phyloP scores from a whole-genome alignment of 1,140 invertebrate species.

The Rhopalosiphum padi region DNA sequence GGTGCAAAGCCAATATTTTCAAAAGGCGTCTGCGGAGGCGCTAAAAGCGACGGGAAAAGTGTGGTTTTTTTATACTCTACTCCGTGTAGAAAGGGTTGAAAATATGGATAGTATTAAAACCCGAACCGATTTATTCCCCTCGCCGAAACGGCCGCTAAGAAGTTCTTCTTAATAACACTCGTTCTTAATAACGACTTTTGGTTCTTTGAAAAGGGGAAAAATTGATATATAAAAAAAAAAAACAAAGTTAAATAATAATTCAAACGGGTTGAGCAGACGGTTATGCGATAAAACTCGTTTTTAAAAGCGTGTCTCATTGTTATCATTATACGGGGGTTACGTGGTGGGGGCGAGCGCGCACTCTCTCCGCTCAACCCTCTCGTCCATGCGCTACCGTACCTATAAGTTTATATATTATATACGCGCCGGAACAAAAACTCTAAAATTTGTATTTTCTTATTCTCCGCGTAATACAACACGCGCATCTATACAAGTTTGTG shows the following conservation, averaged over 20 bases:
- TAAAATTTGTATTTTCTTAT: not conserved
- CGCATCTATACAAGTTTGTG: not conserved
- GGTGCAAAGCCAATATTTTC: slow-evolving; percentile 57
- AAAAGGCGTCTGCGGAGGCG: slow-evolving; percentile 44
- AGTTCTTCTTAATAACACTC: slow-evolving; percentile 53
- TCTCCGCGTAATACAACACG: not conserved
- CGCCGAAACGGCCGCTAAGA: slow-evolving; percentile 34
- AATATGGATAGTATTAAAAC: slow-evolving; percentile 58
- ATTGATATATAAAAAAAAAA: slow-evolving; percentile 46
- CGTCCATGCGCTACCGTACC: not conserved
- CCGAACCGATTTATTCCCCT: slow-evolving; percentile 54
- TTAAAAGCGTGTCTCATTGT: slow-evolving; percentile 48
- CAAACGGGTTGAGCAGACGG: slow-evolving; percentile 50
- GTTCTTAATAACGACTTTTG: slow-evolving; percentile 55
- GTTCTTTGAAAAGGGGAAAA: slow-evolving; percentile 36
- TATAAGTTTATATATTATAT: not conserved
- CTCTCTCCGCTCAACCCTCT: not conserved
- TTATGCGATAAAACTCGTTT: slow-evolving; percentile 44
- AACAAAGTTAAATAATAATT: slow-evolving; percentile 54
- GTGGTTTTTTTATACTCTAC: slow-evolving; percentile 45
- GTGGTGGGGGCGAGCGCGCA: not conserved
- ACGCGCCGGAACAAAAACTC: not conserved
- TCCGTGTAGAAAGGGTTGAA: slow-evolving; percentile 44
- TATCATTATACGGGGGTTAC: slow-evolving; percentile 20
- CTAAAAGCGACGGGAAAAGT: slow-evolving; percentile 55